Evolutionary conservation across 2,797 vertebrate species (phyloP).

Genomic region (Periparus ater): DNA sequence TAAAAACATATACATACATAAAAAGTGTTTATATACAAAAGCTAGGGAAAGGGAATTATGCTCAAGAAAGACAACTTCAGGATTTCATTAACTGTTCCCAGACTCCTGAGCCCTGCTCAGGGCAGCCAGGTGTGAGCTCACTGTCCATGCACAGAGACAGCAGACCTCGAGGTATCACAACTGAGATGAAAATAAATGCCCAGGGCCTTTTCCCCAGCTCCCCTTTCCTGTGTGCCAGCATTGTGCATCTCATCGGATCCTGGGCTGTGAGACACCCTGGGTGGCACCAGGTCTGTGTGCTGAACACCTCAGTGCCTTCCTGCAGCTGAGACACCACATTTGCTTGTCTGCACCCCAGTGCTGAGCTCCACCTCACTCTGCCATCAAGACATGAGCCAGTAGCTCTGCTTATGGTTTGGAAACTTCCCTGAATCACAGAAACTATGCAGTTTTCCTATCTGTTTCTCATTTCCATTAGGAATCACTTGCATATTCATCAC

Average conservation of each 20-base stretch:
- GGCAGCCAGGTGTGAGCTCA: background rate
- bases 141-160: background rate
- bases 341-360: background rate
- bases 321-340: background rate
- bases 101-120: background rate
- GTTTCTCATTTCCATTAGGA: background rate
- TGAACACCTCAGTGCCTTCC: background rate
- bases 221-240: fast-evolving
- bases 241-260: fast-evolving
- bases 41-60: background rate
- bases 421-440: background rate
- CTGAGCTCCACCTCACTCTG: background rate
- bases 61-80: background rate
- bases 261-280: background rate
- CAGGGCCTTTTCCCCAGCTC: background rate
- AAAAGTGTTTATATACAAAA: background rate
- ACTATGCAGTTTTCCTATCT: background rate
- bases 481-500: background rate
- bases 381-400: background rate
- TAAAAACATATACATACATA: background rate
- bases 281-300: no score
- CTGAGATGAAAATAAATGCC: background rate
- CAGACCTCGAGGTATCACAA: background rate
- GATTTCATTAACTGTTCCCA: background rate
- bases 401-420: background rate